phyloP scores from a whole-genome alignment of 1,140 invertebrate species.

The Brachionus plicatilis region DNA sequence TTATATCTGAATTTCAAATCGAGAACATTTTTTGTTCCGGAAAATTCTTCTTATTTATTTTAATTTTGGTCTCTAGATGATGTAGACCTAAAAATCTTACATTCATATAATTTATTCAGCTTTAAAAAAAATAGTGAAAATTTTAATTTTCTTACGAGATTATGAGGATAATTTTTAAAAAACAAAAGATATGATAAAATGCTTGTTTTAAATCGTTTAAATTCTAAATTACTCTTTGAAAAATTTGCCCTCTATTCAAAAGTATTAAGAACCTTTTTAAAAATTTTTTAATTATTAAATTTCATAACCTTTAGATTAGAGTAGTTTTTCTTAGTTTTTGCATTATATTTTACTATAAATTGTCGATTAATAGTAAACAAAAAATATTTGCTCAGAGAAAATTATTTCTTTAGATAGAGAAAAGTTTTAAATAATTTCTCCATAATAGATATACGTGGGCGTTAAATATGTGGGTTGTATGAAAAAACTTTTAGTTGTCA shows the following conservation, averaged over 20 bases:
- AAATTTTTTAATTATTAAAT: slow-evolving; percentile 6
- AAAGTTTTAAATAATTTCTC: not conserved
- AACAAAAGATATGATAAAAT: slow-evolving; percentile 14
- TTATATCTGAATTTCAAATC: not conserved
- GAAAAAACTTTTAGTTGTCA: not conserved
- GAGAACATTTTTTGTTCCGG: too few species aligned
- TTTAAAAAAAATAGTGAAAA: not conserved
- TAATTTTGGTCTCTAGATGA: too few species aligned
- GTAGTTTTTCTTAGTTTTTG: not conserved
- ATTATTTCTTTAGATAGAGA: not conserved
- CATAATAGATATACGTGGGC: not conserved
- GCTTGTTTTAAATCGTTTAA: not conserved
- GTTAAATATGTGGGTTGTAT: not conserved
- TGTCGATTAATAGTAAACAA: slow-evolving; percentile 22
- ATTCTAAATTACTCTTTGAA: not conserved
- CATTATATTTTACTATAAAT: not conserved
- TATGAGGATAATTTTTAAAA: not conserved
- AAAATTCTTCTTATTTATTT: too few species aligned
- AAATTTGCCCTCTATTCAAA: not conserved
- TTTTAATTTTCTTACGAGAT: not conserved
- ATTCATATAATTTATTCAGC: too few species aligned
- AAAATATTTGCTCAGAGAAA: not conserved
- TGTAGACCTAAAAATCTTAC: too few species aligned
- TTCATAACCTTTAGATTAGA: slow-evolving; percentile 9
- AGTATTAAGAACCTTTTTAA: not conserved